These are phyloP conservation scores for Cyanistes caeruleus DNA, from an alignment of 2,113 vertebrate species.

Conservation along the genomic window DNA sequence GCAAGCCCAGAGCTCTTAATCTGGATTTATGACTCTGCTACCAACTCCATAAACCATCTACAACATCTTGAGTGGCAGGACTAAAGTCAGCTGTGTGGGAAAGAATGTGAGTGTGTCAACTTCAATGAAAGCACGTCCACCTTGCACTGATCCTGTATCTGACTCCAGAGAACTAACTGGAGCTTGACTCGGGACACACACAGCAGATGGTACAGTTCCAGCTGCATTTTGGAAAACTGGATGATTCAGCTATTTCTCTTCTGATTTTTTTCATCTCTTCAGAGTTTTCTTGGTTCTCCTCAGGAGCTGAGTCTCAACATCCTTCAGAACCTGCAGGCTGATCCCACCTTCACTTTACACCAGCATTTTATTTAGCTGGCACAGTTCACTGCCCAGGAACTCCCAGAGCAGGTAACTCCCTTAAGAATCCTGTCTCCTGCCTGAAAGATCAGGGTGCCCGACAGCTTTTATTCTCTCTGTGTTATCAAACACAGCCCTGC, in stretches of 20 bases:
- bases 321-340: neutral
- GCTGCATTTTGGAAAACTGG: neutral
- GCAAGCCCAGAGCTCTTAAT: neutral
- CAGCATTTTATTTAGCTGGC: neutral
- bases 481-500: neutral
- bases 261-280: neutral
- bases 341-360: neutral
- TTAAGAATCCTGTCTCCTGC: too few species aligned
- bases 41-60: neutral
- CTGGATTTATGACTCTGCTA: neutral
- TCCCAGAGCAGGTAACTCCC: neutral
- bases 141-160: neutral
- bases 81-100: neutral
- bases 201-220: neutral
- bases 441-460: neutral
- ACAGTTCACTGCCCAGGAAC: neutral
- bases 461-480: neutral
- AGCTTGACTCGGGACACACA: neutral
- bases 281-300: neutral
- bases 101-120: neutral
- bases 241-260: neutral
- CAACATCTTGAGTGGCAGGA: neutral
- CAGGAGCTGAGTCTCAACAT: neutral
- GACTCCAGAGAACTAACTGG: neutral
- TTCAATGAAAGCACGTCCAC: neutral